Conservation (phyloP, 2,888 invertebrate species). For the Euphydryas editha region DNA sequence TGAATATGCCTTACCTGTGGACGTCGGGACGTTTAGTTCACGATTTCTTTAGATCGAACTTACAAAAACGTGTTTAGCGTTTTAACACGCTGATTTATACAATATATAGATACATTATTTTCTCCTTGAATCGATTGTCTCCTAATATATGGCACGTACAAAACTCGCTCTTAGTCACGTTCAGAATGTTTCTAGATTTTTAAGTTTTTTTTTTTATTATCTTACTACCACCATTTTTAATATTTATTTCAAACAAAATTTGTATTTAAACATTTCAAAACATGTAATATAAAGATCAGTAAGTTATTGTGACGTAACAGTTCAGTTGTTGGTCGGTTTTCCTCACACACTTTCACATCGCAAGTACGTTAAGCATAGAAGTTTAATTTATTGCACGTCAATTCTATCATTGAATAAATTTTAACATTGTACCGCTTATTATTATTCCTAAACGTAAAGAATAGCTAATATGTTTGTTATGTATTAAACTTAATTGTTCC, state of each 20-base stretch:
- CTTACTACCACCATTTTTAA: neutral
- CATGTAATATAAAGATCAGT: neutral
- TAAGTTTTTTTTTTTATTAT: neutral
- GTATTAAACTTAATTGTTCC: constrained; percentile 1
- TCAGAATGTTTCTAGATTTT: constrained; percentile 6
- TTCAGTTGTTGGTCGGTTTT: neutral
- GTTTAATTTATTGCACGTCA: neutral
- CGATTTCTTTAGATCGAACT: constrained; percentile 57
- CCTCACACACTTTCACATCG: neutral
- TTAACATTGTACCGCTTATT: neutral
- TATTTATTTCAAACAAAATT: neutral
- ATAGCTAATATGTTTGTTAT: neutral
- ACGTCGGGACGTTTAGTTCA: constrained; percentile 45
- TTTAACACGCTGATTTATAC: constrained; percentile 48
- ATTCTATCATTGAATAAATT: neutral
- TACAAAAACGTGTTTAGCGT: constrained; percentile 52
- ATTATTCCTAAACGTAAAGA: neutral
- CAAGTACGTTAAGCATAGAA: neutral
- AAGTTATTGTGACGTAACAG: neutral
- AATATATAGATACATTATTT: constrained; percentile 47
- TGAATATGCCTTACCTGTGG: neutral
- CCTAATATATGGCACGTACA: constrained; percentile 33
- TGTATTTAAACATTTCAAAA: neutral
- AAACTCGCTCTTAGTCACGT: constrained; percentile 33
- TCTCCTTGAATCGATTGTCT: constrained; percentile 47